phyloP scores from a whole-genome alignment of 2,113 vertebrate species.

The Pangasianodon hypophthalmus region DNA sequence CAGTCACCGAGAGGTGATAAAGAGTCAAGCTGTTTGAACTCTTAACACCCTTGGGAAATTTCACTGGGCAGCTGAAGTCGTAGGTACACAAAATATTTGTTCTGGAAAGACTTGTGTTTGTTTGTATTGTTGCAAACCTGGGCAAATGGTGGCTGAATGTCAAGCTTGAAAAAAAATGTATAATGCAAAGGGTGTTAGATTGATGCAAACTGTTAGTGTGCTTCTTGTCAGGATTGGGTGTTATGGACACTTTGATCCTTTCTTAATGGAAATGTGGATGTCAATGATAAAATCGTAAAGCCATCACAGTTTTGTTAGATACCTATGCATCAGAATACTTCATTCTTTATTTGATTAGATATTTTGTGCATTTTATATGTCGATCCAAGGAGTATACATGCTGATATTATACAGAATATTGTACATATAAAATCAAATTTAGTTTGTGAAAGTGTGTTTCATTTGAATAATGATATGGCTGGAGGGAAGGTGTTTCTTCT shows the following conservation, averaged over 20 bases:
- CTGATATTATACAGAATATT: background rate
- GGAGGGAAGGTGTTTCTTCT: background rate
- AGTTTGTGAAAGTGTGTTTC: background rate
- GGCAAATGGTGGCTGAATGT: background rate
- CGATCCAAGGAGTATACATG: too few relatives aligned
- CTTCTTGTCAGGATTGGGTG: background rate
- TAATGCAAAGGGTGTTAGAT: background rate
- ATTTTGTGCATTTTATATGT: background rate
- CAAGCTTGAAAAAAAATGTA: background rate
- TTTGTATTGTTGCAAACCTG: constrained; percentile 10
- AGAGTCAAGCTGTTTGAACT: background rate
- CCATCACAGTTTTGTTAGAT: background rate
- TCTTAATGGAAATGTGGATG: constrained; percentile 11
- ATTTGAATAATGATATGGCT: background rate
- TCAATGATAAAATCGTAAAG: background rate
- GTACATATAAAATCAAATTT: background rate
- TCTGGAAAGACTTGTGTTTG: background rate
- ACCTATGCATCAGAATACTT: background rate
- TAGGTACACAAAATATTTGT: constrained; percentile 38
- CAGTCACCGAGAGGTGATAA: constrained; percentile 9
- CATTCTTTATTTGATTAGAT: background rate
- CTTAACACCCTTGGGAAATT: constrained; percentile 25
- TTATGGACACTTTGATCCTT: background rate
- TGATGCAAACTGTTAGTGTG: background rate
- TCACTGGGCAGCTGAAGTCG: constrained; percentile 11